phyloP scores from a whole-genome alignment of 2,113 vertebrate genomes.

The Chionomys nivalis region DNA sequence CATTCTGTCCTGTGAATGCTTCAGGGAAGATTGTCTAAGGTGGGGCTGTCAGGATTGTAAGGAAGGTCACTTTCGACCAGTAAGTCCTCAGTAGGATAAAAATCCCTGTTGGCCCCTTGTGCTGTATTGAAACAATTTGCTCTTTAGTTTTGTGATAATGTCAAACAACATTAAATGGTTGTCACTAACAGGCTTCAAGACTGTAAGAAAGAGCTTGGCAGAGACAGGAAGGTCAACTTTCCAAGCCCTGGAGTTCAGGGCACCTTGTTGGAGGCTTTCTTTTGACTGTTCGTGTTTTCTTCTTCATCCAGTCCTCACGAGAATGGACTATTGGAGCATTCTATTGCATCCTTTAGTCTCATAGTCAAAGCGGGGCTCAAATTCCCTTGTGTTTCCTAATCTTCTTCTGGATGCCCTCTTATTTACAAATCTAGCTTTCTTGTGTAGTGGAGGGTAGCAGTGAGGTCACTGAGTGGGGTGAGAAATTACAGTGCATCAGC shows the following conservation, averaged over 20 bases:
- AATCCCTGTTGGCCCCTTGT: slow-evolving; percentile 43
- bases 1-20: background rate
- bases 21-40: slow-evolving; percentile 26
- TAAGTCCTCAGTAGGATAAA: slow-evolving; percentile 43
- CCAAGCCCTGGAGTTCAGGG: slow-evolving; percentile 66
- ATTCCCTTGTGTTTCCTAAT: slow-evolving; percentile 32
- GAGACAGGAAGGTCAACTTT: slow-evolving; percentile 69
- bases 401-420: background rate
- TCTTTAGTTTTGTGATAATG: slow-evolving; percentile 67
- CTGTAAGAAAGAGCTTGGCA: slow-evolving; percentile 64
- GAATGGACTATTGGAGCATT: slow-evolving; percentile 51
- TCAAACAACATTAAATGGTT: slow-evolving; percentile 52
- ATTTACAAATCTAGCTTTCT: slow-evolving; percentile 46
- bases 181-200: slow-evolving; percentile 41
- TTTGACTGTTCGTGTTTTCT: slow-evolving; percentile 61
- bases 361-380: slow-evolving; percentile 48
- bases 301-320: slow-evolving; percentile 59
- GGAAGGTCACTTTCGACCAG: background rate
- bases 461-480: background rate
- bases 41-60: background rate
- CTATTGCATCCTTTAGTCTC: slow-evolving; percentile 39
- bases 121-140: slow-evolving; percentile 50
- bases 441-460: background rate
- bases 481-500: background rate
- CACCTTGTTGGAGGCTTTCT: slow-evolving; percentile 55